Base-by-base conservation (phyloP, 2,113 vertebrate genomes). In the Lampris incognitus region DNA sequence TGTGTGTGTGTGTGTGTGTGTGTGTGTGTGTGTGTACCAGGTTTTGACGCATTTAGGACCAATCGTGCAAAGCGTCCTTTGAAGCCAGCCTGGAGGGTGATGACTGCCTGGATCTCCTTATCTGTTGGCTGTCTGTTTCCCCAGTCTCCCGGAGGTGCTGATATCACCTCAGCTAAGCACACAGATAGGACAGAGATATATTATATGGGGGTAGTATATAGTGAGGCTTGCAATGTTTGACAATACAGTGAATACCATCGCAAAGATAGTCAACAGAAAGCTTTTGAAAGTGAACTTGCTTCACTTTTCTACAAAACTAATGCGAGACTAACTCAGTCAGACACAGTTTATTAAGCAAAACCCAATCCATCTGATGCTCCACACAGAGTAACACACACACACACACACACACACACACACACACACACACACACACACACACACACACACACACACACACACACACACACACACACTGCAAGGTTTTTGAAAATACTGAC, bases 31-130 rank as follows among this genome's bases (percentile, higher is more conserved):
- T 55, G 9, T 64, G 81, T 79, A 91, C 90, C 90, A 74, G 88
- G 74, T 87, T 85, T 86, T 46, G 81, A 72, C 49, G 82, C 84
- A 11, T 76, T 77, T 1, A 87, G 60, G 60, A 93, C 68, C 84
- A 85, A 54, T 56, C 85, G 88, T 57, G 91, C 71, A 11, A 90
- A 91, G 6, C 69, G 40, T 4, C 92, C 90, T 89, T 83, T 93
- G 90, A 94, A 93, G 54, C 69, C 79, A 64, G 83, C 87, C 86
- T 97, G 96, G 58, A 96, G 82, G 81, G 87, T 74, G 8, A 84
- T 81, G 67, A 84, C 92, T 72, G 94, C 93, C 69, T 76, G 73
- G 54, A 48, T 85, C 88, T 95, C 95, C 66, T 86, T 63, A 42
- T 81, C 68, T 69, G 94, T 92, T 5, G 92, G 65, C 55, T 74